Base-by-base conservation (phyloP, 2,113 vertebrate genomes). In the Penelope pileata region DNA sequence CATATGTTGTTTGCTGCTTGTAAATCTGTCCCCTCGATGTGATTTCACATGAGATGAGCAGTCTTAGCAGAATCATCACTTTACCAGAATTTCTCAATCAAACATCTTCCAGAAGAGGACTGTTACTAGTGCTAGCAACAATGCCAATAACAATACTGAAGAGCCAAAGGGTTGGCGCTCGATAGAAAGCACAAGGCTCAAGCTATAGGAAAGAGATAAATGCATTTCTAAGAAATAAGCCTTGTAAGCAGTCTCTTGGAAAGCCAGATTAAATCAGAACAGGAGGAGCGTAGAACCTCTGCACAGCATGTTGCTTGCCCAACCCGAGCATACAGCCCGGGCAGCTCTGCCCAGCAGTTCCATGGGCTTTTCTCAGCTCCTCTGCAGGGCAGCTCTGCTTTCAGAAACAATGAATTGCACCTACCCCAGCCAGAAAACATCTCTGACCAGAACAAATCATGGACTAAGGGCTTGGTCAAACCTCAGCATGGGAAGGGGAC, bases 1-100 rank as follows among this genome's bases (percentile, higher is more conserved):
- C 95, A 93, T 93, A 95, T 95, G 92, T 91, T 95, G 96, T 94
- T 96, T 95, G 90, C 76, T 60, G 88, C 91, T 72, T 84, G 83
- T 21, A 69, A 94, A 95, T 88, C 90, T 66, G 94, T 80, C 68
- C 79, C 68, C 87, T 83, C 6, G 68, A 83, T 56, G 53, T 63
- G 88, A 82, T 95, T 93, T 95, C 94, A 76, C 89, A 75, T 83
- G 84, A 92, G 90, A 83, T 83, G 90, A 96, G 91, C 90, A 90
- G 75, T 91, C 91, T 36, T 70, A 67, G 78, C 80, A 59, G 75
- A 88, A 93, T 73, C 76, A 53, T 50, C 82, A 16, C 74, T 93
- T 82, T 34, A 85, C 53, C 86, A 81, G 45, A 81, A 83, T 90
- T 93, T 86, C 88, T 73, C 62, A n/a, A 15, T 72, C 81, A 76